Conservation (phyloP, 2,797 vertebrate species). For the Apogon talboti region DNA sequence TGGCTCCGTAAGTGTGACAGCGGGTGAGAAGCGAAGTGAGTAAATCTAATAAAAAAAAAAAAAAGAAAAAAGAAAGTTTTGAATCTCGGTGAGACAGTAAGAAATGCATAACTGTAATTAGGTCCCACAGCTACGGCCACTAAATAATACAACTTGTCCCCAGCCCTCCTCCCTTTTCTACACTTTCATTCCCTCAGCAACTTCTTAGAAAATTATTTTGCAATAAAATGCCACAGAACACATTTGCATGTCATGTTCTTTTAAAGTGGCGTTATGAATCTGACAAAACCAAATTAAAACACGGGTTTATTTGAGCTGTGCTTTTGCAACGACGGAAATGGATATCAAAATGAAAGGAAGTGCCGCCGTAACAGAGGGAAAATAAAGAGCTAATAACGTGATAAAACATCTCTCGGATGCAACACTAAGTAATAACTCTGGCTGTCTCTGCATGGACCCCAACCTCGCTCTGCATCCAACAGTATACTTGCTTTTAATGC, state of each 20-base stretch:
- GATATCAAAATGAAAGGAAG: conserved; percentile 80
- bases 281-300: conserved; percentile 87
- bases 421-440: conserved; percentile 90
- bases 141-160: conserved; percentile 80
- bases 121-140: conserved; percentile 74
- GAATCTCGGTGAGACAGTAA: conserved; percentile 67
- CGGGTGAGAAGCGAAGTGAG: conserved; percentile 67
- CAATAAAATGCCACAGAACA: conserved; percentile 82
- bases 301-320: conserved; percentile 79
- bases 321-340: conserved; percentile 70
- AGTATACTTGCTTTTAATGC: conserved; percentile 41
- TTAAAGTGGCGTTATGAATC: conserved; percentile 85
- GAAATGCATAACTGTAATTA: conserved; percentile 83
- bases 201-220: conserved; percentile 83
- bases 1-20: conserved; percentile 65
- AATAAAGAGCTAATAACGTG: conserved; percentile 82
- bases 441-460: conserved; percentile 58
- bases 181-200: conserved; percentile 81
- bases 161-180: conserved; percentile 35
- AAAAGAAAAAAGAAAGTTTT: conserved; percentile 49
- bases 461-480: conserved; percentile 43
- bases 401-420: conserved; percentile 91
- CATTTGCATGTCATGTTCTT: conserved; percentile 86
- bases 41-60: conserved; percentile 71
- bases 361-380: conserved; percentile 62